Base-by-base conservation (phyloP, 2,888 invertebrate species). In the Andrena marginata region DNA sequence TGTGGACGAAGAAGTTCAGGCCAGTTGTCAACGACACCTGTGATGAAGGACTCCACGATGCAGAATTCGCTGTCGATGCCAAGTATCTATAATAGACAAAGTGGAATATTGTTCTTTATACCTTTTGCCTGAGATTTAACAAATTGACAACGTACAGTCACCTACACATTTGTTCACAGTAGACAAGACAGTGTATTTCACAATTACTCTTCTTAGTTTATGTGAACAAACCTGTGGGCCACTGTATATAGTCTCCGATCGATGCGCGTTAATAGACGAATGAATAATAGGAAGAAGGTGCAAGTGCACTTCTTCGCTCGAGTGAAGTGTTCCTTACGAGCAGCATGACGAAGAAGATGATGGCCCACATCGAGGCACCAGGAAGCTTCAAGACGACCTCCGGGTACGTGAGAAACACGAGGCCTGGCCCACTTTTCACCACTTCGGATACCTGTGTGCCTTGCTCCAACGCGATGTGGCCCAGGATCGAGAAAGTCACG, bases 31-130 rank as follows among this genome's bases (percentile, higher is more conserved):
- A 95, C 94, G 77, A 96, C 92, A 54, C 95, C 96, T 1, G 95
- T 95, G 81, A 96, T 95, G 86, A 96, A 95, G 23, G 95, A 95
- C 91, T 96, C 96, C 10, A 97, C 95, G 80, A 96, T 94, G 82
- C 96, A 96, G 91, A 96, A 97, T 92, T 97, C 97, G 90, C 97
- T 97, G 94, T 97, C 97, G 65, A 97, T 95, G 13, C 97, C 97
- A 59, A 97, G 94, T 26, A 97, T 96, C 94, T 97, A 93, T 26
- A 91, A 77, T 68, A 78, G 59, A 60, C 8, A 3, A 26, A 8
- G 13, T 20, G 16, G 23, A 13, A n/a, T 29, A 33, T 63, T 6
- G 2, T 13, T 49, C n/a, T 20, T 2, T 51, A 31, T 16, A 42
- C 16, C 13, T 16, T 13, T 42, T 42, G 42, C 13, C 42, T 42